Conservation (phyloP, 2,113 vertebrate species). For the Etheostoma spectabile region DNA sequence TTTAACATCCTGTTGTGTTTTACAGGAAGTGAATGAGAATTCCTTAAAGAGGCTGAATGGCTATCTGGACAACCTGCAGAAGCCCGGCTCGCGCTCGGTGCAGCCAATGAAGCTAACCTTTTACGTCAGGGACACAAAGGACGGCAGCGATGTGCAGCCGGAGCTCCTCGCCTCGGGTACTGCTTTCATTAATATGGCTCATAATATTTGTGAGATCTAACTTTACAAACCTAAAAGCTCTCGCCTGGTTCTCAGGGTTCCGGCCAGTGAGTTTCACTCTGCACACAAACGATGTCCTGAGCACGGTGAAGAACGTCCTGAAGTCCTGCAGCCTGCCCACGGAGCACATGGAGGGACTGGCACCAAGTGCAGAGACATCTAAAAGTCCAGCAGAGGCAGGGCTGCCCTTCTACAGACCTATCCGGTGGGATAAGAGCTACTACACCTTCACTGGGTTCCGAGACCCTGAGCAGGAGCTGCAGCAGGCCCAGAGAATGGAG, state of each 20-base stretch:
- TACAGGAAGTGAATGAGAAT: constrained; percentile 97
- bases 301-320: constrained; percentile 92
- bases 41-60: constrained; percentile 95
- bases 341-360: constrained; percentile 87
- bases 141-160: constrained; percentile 79
- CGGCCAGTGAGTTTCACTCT: constrained; percentile 93
- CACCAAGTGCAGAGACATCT: constrained; percentile 45
- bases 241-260: constrained; percentile 84
- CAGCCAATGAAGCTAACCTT: constrained; percentile 93
- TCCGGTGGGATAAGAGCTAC: constrained; percentile 95
- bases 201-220: neutral
- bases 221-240: neutral
- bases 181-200: neutral
- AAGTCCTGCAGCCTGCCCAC: constrained; percentile 93
- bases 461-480: constrained; percentile 93
- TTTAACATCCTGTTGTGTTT: constrained; percentile 10
- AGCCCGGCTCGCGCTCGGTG: constrained; percentile 85
- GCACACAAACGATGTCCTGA: constrained; percentile 89
- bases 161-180: constrained; percentile 84
- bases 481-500: constrained; percentile 88
- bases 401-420: constrained; percentile 86
- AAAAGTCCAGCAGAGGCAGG: constrained; percentile 57
- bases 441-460: constrained; percentile 95
- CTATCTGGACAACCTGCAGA: constrained; percentile 94
- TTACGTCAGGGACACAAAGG: constrained; percentile 91